Base-by-base conservation (phyloP, 2,113 vertebrate genomes). In the Cranoglanis bouderius region DNA sequence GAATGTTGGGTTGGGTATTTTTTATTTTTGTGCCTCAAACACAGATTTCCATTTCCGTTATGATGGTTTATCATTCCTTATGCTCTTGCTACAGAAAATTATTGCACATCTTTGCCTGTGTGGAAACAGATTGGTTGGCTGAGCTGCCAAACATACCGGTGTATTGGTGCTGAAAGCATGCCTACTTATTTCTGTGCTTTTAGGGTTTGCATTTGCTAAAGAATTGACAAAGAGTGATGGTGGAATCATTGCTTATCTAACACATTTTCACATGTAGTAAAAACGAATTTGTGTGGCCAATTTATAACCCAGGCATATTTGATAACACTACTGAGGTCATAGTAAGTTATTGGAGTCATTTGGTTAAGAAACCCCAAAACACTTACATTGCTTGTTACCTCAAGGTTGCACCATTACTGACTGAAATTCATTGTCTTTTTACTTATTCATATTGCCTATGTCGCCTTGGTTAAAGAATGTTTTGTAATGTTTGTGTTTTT, bases 401-500 rank as follows among this genome's bases (percentile, higher is more conserved):
- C 93, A 91, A 93, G 88, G 85, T 91, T 91, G 89, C 91, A 93
- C 91, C 92, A 90, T 92, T 88, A 93, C 86, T 89, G 92, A 93
- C 92, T 90, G 88, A 89, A 86, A 90, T 89, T 93, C 92, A 92
- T 92, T 90, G 93, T 94, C 92, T 92, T 93, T 93, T 92, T 94
- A 91, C 91, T 93, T 85, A 92, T 93, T 93, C 92, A 91, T 93
- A 90, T 94, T 94, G 94, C 94, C 92, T 94, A 92, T 88, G 93
- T 95, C 94, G 93, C 93, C 92, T 95, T 93, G 86, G 92, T 95
- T 95, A 85, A 93, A 92, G 90, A 93, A 95, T 94, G 93, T 95
- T 95, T 95, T 95, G 93, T 94, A 95, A 94, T 94, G 93, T 94
- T 95, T 90, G 93, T 95, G 93, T 92, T 92, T 95, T 93, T 94